Evolutionary conservation across 2,113 vertebrate genomes (phyloP).

Genomic region (Hippocampus abdominalis): DNA sequence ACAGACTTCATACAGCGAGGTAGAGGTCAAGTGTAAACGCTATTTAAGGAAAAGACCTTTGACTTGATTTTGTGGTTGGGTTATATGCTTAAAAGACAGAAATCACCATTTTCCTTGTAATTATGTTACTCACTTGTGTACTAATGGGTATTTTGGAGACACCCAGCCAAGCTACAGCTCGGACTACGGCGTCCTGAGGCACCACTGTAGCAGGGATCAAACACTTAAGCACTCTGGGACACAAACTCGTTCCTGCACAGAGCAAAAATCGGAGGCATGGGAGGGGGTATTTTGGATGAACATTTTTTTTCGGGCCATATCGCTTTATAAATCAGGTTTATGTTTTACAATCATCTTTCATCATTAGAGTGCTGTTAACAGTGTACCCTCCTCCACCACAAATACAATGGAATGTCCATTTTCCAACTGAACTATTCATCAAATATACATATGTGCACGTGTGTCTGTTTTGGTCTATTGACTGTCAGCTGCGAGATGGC

Average conservation of each 20-base stretch:
- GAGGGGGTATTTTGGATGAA: not conserved
- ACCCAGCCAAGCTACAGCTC: slow-evolving; percentile 82
- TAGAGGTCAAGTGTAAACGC: not conserved
- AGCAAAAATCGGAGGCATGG: slow-evolving; percentile 2
- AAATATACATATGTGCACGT: no score
- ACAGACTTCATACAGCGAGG: not conserved
- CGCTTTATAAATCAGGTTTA: not conserved
- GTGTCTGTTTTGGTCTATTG: no score
- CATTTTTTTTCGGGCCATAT: not conserved
- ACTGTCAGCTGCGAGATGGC: no score
- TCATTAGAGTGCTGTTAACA: not conserved
- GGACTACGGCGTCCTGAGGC: slow-evolving; percentile 77
- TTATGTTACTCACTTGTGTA: slow-evolving; percentile 75
- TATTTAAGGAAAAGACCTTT: not conserved
- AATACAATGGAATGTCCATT: not conserved
- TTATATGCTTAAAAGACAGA: not conserved
- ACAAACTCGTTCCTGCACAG: slow-evolving; percentile 70
- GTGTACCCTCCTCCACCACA: not conserved
- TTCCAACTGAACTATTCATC: not conserved
- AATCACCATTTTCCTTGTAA: not conserved
- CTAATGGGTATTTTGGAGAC: slow-evolving; percentile 74
- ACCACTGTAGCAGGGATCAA: slow-evolving; percentile 81
- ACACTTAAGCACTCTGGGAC: slow-evolving; percentile 79
- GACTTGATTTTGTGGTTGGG: not conserved
- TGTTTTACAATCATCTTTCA: not conserved